Evolutionary conservation across 2,888 invertebrate genomes (phyloP).

Genomic region (Noctua janthe): DNA sequence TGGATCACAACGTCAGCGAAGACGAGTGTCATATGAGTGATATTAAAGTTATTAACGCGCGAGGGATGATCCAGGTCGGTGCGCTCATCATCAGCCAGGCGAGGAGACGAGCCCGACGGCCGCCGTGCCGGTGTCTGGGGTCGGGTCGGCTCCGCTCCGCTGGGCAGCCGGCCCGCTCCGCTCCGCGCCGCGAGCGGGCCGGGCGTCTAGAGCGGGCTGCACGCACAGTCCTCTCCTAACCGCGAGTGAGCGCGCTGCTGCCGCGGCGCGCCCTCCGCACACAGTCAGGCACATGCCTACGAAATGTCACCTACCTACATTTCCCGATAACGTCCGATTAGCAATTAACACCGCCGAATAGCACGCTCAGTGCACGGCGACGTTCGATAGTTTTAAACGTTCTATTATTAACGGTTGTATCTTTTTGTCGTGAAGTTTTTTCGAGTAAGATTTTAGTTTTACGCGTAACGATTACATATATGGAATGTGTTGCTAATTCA

Average conservation of each 20-base stretch:
- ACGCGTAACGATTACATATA: constrained; percentile 72
- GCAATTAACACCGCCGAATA: constrained; percentile 83
- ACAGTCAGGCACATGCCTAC: constrained; percentile 84
- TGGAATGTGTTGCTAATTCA: constrained; percentile 87
- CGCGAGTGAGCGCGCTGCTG: constrained; percentile 89
- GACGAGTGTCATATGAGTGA: constrained; percentile 49
- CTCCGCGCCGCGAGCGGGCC: constrained; percentile 70
- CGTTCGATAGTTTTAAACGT: constrained; percentile 70
- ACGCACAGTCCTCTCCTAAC: constrained; percentile 88
- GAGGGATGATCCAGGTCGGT: constrained; percentile 86
- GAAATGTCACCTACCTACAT: constrained; percentile 85
- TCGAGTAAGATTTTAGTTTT: constrained; percentile 72
- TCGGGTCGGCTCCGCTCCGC: constrained; percentile 65
- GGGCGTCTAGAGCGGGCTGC: constrained; percentile 72
- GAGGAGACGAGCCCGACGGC: constrained; percentile 64
- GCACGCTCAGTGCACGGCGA: constrained; percentile 80
- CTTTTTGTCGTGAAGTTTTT: constrained; percentile 78
- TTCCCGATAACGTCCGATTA: constrained; percentile 84
- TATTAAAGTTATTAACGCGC: constrained; percentile 74
- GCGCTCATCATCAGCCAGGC: constrained; percentile 77
- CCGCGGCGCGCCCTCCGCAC: constrained; percentile 84
- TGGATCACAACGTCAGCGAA: constrained; percentile 19
- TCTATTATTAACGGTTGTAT: constrained; percentile 62
- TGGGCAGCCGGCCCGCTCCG: constrained; percentile 59
- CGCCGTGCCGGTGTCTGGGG: constrained; percentile 40